Evolutionary conservation across 1,140 invertebrate genomes (phyloP).

Genomic region (Brachionus sp.): DNA sequence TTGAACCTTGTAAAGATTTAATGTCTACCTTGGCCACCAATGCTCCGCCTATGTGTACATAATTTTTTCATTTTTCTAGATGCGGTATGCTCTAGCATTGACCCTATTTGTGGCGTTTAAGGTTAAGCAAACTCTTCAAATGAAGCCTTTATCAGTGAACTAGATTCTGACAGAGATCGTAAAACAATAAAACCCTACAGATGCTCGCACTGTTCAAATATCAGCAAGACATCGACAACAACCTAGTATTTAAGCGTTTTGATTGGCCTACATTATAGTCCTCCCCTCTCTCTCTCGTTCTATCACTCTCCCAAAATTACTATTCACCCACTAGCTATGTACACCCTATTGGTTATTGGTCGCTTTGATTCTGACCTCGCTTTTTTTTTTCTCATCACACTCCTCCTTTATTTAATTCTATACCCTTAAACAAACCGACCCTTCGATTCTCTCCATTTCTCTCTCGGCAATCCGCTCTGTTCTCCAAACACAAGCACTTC

Average conservation of each 20-base stretch:
- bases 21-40: neutral
- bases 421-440: neutral
- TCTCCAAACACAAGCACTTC: too few relatives aligned
- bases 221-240: neutral
- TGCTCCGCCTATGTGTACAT: neutral
- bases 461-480: too few relatives aligned
- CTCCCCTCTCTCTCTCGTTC: neutral
- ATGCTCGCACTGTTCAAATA: neutral
- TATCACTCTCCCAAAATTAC: neutral
- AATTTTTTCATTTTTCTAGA: neutral
- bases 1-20: neutral
- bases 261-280: neutral
- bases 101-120: constrained; percentile 5
- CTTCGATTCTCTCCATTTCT: neutral
- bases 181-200: neutral
- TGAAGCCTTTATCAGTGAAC: neutral
- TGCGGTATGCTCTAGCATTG: neutral
- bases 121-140: constrained; percentile 6
- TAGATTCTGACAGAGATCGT: neutral
- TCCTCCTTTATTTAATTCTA: neutral
- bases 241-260: neutral
- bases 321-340: neutral
- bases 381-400: neutral
- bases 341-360: neutral
- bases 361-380: neutral